Base-by-base conservation (phyloP, 1,140 invertebrate genomes). In the Penaeus indicus region DNA sequence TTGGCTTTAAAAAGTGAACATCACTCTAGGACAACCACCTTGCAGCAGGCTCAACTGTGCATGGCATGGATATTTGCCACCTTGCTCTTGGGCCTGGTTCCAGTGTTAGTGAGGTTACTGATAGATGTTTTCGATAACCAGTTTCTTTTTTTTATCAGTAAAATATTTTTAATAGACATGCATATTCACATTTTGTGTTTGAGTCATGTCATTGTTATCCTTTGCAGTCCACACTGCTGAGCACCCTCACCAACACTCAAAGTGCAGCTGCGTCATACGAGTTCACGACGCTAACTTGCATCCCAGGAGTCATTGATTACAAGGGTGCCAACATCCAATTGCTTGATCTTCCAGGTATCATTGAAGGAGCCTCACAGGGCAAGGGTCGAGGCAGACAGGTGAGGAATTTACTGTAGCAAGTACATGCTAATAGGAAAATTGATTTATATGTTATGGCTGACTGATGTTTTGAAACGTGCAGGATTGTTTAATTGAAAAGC, bases 261-360 rank as follows among this genome's bases (percentile, higher is more conserved):
- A 99, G 97, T 91, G 98, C 99, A 93, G 96, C 96, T 81, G 99
- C 99, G 19, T 97, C 96, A 84, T 99, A 99, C 93, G 99, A 99
- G 94, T 99, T 99, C 93, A 99, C 99, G 89, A 99, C 99, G 0
- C 93, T 99, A 69, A 99, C 99, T 42, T 99, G 99, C 93, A 99
- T 99, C 92, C 99, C 99, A 79, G 99, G 99, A 87, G 98, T 99
- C 0, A 99, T 99, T 90, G 96, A 99, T 92, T 99, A 99, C 92
- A 97, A 98, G 84, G 91, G 91, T 3, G 91, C 91, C 25, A 99
- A 99, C 92, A 99, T 99, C 92, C 99, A 99, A 92, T 94, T 99
- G 78, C 95, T 99, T 3, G 98, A 99, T 95, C 95, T 99, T 91
- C 98, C 98, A 91, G 98, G 98, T 92, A 97, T 95, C 92, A 99